Evolutionary conservation across 2,888 invertebrate genomes (phyloP).

Genomic region (Drosophila trichaetosa): DNA sequence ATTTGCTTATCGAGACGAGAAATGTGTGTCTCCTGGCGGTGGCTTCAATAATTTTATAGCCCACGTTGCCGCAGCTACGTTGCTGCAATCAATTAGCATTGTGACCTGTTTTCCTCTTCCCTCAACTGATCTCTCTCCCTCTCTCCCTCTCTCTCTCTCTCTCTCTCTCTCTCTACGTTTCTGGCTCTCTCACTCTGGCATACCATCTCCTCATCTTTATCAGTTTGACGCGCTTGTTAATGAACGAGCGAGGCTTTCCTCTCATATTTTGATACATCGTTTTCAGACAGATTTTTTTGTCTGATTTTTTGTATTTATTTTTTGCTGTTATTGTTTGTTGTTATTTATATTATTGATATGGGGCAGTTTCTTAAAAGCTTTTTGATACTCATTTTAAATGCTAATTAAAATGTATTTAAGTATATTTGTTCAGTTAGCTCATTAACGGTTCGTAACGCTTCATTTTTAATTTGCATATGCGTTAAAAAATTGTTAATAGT

Average conservation of each 20-base stretch:
- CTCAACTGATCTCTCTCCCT: not conserved
- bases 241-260: constrained; percentile 65
- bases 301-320: not conserved
- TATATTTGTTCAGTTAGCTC: constrained; percentile 68
- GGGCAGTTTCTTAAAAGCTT: constrained; percentile 70
- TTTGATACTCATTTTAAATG: constrained; percentile 81
- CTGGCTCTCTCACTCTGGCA: constrained; percentile 6
- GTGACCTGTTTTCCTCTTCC: constrained; percentile 69
- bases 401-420: constrained; percentile 81
- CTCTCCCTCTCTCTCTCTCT: constrained; percentile 7
- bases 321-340: constrained; percentile 41
- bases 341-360: constrained; percentile 42
- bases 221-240: constrained; percentile 79
- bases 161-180: constrained; percentile 2
- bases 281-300: constrained; percentile 35
- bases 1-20: constrained; percentile 73
- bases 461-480: constrained; percentile 43
- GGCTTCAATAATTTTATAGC: constrained; percentile 76
- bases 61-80: constrained; percentile 60
- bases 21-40: constrained; percentile 76
- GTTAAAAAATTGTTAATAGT: constrained; percentile 15
- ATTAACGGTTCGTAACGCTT: constrained; percentile 36
- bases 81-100: constrained; percentile 76
- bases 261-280: constrained; percentile 79
- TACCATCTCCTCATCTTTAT: constrained; percentile 46